Evolutionary conservation across 2,113 vertebrate species (phyloP), one percentile per base, ranked within the genome.

Genomic region (Illadopsis cleaveri): DNA sequence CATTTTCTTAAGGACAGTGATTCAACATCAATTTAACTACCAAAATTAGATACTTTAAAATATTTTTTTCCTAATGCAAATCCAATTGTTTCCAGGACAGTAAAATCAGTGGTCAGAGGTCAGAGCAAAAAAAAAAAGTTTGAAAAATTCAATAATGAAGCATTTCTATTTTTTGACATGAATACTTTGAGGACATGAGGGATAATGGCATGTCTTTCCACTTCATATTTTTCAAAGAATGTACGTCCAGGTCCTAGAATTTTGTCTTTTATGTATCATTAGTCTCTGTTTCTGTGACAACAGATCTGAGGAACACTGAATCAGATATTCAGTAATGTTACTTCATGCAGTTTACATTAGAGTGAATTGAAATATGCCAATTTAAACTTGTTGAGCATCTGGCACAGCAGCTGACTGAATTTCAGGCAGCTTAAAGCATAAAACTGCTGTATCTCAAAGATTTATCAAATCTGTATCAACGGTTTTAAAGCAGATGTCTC

Each of bases 201-300:
- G 31, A 56, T 75, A 84, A 58, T 5, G 2, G 17, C 17, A 45
- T 11, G 5, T 50, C 56, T 85, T 94, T 87, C 38, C 85, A 71
- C 15, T 23, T 45, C 4, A 50, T 68, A 68, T 68, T 87, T 70
- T 71, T 88, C 51, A 79, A 75, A 87, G n/a, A 66, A 62, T 23
- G 25, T 57, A 82, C 5, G 73, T 58, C 12, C 15, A 87, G 45
- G 25, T 75, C 44, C 72, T 73, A 66, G 50, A 87, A 87, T 91
- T 69, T 89, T 51, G 22, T 76, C 81, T 93, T 80, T 57, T 25
- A 45, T 69, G 69, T 70, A 68, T 90, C 27, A 42, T 11, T 71
- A 71, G 30, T 38, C 50, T 76, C 81, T 66, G 65, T 89, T 93
- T 92, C 93, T 94, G 60, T 94, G 93, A 92, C 93, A 93, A 87